Conservation (phyloP, 2,113 vertebrate genomes). For the Uropsilus gracilis region DNA sequence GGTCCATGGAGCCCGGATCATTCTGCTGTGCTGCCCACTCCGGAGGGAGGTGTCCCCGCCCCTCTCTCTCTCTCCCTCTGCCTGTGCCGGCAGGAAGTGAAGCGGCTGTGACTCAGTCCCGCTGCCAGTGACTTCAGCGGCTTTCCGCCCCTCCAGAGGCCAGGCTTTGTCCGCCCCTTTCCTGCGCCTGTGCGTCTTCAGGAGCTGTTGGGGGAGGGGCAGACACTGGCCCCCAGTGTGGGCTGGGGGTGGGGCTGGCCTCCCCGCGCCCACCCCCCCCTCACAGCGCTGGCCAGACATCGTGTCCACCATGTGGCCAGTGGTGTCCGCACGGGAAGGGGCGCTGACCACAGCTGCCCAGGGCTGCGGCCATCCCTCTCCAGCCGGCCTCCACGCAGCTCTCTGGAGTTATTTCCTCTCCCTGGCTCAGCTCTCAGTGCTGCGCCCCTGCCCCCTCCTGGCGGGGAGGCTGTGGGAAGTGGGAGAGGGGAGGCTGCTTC, state of each 20-base stretch:
- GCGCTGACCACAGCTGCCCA: constrained; percentile 74
- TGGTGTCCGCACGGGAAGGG: constrained; percentile 75
- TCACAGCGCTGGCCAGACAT: neutral
- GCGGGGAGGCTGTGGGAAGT: neutral
- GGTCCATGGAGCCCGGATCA: neutral
- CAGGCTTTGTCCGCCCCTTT: constrained; percentile 45
- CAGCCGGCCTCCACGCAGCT: neutral
- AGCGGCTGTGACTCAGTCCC: constrained; percentile 72
- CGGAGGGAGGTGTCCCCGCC: neutral
- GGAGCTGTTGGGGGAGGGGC: neutral
- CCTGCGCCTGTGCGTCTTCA: constrained; percentile 54
- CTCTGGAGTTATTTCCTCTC: constrained; percentile 44
- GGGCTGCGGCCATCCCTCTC: neutral
- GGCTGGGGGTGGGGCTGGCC: neutral
- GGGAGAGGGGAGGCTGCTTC: neutral
- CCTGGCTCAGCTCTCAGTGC: neutral
- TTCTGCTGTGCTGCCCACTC: neutral
- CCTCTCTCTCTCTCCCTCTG: neutral
- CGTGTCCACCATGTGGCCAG: constrained; percentile 6
- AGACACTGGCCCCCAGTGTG: neutral
- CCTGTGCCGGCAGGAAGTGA: constrained; percentile 70
- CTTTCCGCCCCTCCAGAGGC: neutral
- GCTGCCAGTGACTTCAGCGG: constrained; percentile 39
- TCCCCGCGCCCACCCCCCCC: neutral
- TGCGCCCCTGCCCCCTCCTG: neutral